Evolutionary conservation across 2,888 invertebrate species (phyloP), one percentile per base, ranked within the genome.

Genomic region (Drosophila macrothrix): DNA sequence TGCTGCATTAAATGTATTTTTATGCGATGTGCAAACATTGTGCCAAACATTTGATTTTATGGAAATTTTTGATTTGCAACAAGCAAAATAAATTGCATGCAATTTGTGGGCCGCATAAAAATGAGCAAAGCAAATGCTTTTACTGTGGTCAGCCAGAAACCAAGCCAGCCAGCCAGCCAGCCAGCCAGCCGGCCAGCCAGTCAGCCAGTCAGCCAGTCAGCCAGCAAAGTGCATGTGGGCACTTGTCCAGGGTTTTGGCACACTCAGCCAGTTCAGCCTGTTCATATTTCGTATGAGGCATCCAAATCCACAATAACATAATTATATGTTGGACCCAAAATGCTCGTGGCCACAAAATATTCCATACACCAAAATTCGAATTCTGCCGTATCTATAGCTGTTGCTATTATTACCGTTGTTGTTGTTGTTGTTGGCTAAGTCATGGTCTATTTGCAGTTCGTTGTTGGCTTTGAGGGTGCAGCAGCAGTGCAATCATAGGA

Each of bases 61-160:
- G 84, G 85, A 81, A 88, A 88, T 84, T 84, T 84, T 88, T 84
- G 84, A 84, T 84, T 84, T 84, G 84, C 88, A 84, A 84, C 84
- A 84, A 84, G 88, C 88, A 55, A 84, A 88, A 84, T 88, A 84
- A 88, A 84, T 84, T 84, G 85, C 75, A 85, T 84, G 83, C 84
- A 88, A 84, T 84, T 84, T 84, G 84, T 83, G 84, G 73, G 69
- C 63, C 71, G 88, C 85, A 84, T 84, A 81, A 88, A 84, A 88
- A 81, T 84, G 88, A 84, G 85, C 59, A 69, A 81, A 78, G 79
- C 70, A 74, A 73, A 84, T 76, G 72, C 28, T 56, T 56, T 29
- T 25, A 25, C 79, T 25, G 54, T 67, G 73, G 65, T 66, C 60
- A 37, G 68, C n/a, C 41, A 56, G 28, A 25, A 37, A 59, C 49